Evolutionary conservation across 2,113 vertebrate species (phyloP), one percentile per base, ranked within the genome.

Genomic region (Oreochromis tanganicae): DNA sequence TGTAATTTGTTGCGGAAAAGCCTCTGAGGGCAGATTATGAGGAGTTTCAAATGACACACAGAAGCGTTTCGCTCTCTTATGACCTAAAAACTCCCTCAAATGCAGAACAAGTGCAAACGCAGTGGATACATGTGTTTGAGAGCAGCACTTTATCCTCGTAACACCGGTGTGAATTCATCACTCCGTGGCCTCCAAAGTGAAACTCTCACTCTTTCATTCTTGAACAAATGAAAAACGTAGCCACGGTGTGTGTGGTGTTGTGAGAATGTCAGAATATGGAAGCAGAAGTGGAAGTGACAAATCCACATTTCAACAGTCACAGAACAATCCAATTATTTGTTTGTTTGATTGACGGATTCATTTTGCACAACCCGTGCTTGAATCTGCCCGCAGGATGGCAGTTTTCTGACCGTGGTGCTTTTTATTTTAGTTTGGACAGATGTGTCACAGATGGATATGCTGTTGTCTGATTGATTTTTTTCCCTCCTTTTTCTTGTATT

Each of bases 21-120:
- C 85, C 92, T 89, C 88, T 2, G 83, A 88, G 88, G 92, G 83
- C 46, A 89, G 81, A 91, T 91, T 88, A 89, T 4, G 46, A 84
- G 29, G 50, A 86, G 82, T 71, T 89, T 87, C 55, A 82, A 90
- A 84, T 41, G 66, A 82, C 41, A 61, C 36, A 66, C 63, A 43
- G 32, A 75, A 80, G 46, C 19, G 5, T 41, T 81, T 82, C 2
- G 4, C 29, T 87, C 87, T 90, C 88, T 63, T 48, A 50, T 78
- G 43, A 50, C 71, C 66, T 27, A 29, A 48, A 87, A 88, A 80
- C 13, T 81, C 54, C 80, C 38, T 75, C n/a, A 46, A 88, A 91
- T 3, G n/a, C 52, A 59, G 79, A 82, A 82, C 6, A 82, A 83
- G 73, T 84, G 85, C 43, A 83, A 86, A 87, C n/a, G 57, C 57